These are phyloP conservation scores for Shinisaurus crocodilurus DNA, from an alignment of 2,113 vertebrate species.

Conservation along the genomic window DNA sequence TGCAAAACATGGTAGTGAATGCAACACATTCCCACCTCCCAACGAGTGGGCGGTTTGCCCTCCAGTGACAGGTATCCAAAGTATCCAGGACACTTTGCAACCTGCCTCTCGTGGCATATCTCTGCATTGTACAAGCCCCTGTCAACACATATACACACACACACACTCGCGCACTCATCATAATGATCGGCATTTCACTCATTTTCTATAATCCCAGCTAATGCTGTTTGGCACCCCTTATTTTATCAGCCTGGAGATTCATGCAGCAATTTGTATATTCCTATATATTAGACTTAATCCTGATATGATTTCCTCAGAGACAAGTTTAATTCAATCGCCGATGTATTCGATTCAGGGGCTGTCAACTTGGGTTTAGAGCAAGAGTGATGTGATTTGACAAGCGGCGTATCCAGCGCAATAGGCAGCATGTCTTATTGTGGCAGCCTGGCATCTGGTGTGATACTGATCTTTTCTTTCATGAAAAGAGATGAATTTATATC, in stretches of 20 bases:
- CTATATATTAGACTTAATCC: conserved; percentile 49
- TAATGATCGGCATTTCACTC: background rate
- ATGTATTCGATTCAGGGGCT: conserved; percentile 57
- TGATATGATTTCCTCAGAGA: conserved; percentile 59
- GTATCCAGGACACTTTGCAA: background rate
- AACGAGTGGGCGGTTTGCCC: background rate
- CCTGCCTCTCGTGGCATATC: background rate
- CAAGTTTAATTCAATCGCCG: conserved; percentile 53
- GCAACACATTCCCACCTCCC: too few relatives aligned
- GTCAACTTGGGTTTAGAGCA: conserved; percentile 55
- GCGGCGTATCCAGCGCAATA: conserved; percentile 33
- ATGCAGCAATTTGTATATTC: background rate
- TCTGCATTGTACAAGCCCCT: background rate
- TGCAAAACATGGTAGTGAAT: background rate
- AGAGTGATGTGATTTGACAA: conserved; percentile 55
- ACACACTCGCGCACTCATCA: background rate
- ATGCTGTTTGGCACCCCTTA: conserved; percentile 7
- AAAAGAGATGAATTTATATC: conserved; percentile 38
- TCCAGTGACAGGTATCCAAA: background rate
- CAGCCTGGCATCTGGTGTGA: conserved; percentile 47
- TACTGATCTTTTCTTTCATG: conserved; percentile 38
- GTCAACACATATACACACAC: background rate
- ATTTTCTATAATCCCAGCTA: conserved; percentile 6
- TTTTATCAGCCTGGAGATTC: conserved; percentile 24
- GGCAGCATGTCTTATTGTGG: conserved; percentile 45